These are phyloP conservation scores for Desmodus rotundus DNA, from an alignment of 2,113 vertebrate genomes.

Conservation along the genomic window DNA sequence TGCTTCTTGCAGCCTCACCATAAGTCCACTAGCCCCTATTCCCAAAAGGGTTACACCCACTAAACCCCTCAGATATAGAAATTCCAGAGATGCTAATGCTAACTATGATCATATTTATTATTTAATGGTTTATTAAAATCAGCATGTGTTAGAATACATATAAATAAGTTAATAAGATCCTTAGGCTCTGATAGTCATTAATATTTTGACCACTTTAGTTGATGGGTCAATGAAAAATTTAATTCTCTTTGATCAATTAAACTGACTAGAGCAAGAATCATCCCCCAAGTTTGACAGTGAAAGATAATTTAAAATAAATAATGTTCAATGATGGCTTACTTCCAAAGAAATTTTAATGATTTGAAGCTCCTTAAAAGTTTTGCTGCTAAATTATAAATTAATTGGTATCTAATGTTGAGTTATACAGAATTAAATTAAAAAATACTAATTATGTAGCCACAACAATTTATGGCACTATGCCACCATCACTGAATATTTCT, in stretches of 20 bases:
- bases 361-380: conserved; percentile 33
- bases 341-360: conserved; percentile 56
- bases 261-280: conserved; percentile 64
- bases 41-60: background rate
- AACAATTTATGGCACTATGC: background rate
- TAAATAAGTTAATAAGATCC: conserved; percentile 34
- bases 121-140: conserved; percentile 17
- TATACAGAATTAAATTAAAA: conserved; percentile 10
- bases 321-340: conserved; percentile 41
- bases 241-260: conserved; percentile 66
- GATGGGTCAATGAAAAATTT: conserved; percentile 57
- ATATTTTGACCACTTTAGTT: conserved; percentile 65
- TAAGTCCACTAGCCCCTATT: background rate
- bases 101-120: background rate
- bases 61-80: background rate
- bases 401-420: background rate
- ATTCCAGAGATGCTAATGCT: background rate
- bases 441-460: background rate
- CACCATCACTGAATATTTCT: conserved; percentile 1
- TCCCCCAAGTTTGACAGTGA: conserved; percentile 51
- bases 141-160: background rate
- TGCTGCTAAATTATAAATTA: conserved; percentile 51
- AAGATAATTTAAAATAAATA: conserved; percentile 73
- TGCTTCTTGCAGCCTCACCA: background rate
- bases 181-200: conserved; percentile 47